Evolutionary conservation across 1,140 invertebrate genomes (phyloP), one percentile per base, ranked within the genome.

Genomic region (Atta cephalotes): DNA sequence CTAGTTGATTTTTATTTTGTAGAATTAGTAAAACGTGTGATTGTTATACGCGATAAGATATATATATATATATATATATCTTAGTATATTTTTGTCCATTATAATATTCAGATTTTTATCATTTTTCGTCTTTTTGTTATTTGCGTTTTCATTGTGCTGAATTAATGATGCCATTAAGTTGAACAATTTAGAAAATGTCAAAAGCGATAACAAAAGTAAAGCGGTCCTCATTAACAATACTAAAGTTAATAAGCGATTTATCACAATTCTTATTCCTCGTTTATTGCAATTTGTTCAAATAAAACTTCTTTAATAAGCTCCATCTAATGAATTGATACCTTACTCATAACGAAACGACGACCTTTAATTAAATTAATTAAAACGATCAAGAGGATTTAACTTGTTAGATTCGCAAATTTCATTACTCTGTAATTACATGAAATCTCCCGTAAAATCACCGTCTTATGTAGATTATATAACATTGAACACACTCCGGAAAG

Each of bases 291-390:
- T 58, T n/a, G 9, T 25, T 35, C 7, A 63, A 49, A 45, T 62
- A 45, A 45, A 35, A 78, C 10, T 9, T 10, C n/a, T 0, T 62
- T 12, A 28, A 12, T 28, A 62, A 25, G 18, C 18, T 16, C n/a
- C 14, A 31, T 14, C 25, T 58, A 35, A 74, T 35, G 62, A 65
- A 45, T 45, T 31, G 31, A 65, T 65, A 65, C 7, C 5, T 45
- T 45, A 14, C 31, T 39, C 28, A 35, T 66, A 39, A 39, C 10
- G 10, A 68, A 66, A 77, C 3, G 39, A 62, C 7, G 12, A 9
- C 1, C 7, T 25, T 77, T 77, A 60, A 77, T 77, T 25, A 60
- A 77, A 77, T 77, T 77, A 77, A 79, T 79, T 65, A 49, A 79
- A 65, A 49, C 16, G 18, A 49, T 51, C 10, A 1, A n/a, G 21